phyloP scores from a whole-genome alignment of 2,797 vertebrate species.

The Eulemur coronatus region DNA sequence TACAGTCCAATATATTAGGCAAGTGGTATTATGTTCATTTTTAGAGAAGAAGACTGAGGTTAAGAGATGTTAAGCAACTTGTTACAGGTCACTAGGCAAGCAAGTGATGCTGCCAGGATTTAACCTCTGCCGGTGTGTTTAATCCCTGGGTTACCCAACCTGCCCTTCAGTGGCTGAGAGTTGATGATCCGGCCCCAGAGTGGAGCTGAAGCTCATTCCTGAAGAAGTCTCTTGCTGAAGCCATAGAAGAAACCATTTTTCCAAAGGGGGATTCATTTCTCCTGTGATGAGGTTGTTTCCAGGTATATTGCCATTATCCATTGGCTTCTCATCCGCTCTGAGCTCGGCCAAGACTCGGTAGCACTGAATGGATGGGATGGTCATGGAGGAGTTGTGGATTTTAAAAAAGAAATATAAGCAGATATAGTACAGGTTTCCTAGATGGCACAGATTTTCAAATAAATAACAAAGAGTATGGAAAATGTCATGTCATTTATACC shows the following conservation, averaged over 20 bases:
- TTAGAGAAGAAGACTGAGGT: constrained; percentile 15
- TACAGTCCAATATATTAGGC: not conserved
- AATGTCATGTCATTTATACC: not conserved
- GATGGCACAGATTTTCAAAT: not conserved
- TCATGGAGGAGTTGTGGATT: not conserved
- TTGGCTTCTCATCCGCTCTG: not conserved
- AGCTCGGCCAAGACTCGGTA: not conserved
- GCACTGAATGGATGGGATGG: not conserved
- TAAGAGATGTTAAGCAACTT: not conserved
- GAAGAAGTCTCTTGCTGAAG: not conserved
- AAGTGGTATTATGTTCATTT: not conserved
- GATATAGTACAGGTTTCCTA: not conserved
- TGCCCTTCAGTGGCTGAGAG: not conserved
- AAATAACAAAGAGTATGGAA: not conserved
- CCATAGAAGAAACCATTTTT: not conserved
- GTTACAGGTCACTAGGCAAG: not conserved
- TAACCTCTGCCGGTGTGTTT: not conserved
- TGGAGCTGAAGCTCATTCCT: not conserved
- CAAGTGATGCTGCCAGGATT: not conserved
- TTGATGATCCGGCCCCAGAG: not conserved
- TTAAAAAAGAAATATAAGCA: not conserved
- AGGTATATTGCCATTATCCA: not conserved
- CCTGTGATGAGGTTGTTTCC: not conserved
- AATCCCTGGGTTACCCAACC: not conserved
- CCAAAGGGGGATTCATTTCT: not conserved